A percentile compares a stretch with the other conserved stretches of the same genome.
phyloP scores from a whole-genome alignment of 2,113 vertebrate genomes.

The Excalfactoria chinensis region DNA sequence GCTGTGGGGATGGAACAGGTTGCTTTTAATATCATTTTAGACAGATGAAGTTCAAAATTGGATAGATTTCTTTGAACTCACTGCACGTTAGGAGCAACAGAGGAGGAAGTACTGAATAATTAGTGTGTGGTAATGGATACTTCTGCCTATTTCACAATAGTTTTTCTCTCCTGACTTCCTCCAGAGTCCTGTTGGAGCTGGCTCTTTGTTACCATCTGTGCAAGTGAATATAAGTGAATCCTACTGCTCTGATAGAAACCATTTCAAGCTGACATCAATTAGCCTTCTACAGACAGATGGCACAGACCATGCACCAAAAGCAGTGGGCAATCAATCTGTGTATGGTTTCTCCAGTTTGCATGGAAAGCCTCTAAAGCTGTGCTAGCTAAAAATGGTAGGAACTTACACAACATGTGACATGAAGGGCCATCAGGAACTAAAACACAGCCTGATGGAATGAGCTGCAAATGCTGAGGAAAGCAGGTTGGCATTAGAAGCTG shows the following conservation, averaged over 20 bases:
- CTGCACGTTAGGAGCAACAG: background rate
- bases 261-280: background rate
- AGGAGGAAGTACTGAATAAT: background rate
- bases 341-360: background rate
- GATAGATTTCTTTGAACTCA: background rate
- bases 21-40: background rate
- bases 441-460: background rate
- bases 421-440: background rate
- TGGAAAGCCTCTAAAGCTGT: background rate
- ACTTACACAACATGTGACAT: background rate
- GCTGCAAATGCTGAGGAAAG: constrained; percentile 14
- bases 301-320: background rate
- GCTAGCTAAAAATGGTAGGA: background rate
- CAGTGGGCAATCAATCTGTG: background rate
- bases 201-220: background rate
- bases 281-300: background rate
- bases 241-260: background rate
- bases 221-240: background rate
- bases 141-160: constrained; percentile 1
- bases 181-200: background rate
- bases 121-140: background rate
- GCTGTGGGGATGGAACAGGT: background rate
- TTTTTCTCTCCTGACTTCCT: background rate
- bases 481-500: background rate
- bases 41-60: background rate